phyloP scores from a whole-genome alignment of 2,113 vertebrate species.

The Pedetes capensis region DNA sequence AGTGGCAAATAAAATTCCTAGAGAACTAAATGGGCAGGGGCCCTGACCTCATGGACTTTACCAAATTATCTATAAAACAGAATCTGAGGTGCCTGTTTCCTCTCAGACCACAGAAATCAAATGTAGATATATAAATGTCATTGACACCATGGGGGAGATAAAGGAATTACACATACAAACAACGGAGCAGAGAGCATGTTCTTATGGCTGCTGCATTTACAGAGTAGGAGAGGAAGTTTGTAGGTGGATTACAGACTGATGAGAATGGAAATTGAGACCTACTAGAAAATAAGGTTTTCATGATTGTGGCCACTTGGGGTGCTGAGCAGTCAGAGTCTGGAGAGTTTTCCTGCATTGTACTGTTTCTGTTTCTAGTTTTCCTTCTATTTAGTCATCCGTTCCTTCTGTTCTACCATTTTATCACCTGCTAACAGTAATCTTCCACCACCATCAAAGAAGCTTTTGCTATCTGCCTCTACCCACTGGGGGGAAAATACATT shows the following conservation, averaged over 20 bases:
- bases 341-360: not conserved
- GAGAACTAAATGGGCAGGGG: not conserved
- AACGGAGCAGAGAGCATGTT: not conserved
- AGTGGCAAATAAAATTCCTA: not conserved
- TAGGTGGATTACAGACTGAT: not conserved
- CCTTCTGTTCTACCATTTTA: not conserved
- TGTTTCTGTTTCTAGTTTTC: not conserved
- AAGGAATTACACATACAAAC: not conserved
- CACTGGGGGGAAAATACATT: not conserved
- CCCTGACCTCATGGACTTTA: not conserved
- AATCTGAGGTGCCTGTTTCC: not conserved
- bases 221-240: not conserved
- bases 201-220: not conserved
- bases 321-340: not conserved
- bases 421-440: not conserved
- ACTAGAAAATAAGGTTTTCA: constrained; percentile 4
- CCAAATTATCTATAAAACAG: not conserved
- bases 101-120: not conserved
- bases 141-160: not conserved
- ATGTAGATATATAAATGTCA: not conserved
- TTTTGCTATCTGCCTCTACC: not conserved
- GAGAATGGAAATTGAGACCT: not conserved
- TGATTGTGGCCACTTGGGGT: not conserved
- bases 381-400: not conserved
- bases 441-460: not conserved